Evolutionary conservation across 2,113 vertebrate species (phyloP), one percentile per base, ranked within the genome.

Genomic region (Pampusana beccarii): DNA sequence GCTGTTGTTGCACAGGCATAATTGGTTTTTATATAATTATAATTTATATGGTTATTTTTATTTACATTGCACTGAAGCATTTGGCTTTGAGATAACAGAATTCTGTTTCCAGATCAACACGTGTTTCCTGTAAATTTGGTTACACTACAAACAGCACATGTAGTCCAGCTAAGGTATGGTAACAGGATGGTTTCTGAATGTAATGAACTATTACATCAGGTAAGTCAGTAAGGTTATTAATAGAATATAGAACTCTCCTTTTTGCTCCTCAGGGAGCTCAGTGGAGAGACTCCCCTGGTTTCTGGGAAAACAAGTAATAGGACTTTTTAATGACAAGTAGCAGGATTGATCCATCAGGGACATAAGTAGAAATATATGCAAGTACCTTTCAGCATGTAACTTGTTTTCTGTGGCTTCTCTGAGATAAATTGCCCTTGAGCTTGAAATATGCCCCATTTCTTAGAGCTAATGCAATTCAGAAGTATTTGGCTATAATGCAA

Each of bases 21-120:
- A 48, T 44, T 81, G 9, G 16, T 86, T 86, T 78, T 67, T 0
- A 0, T 48, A 5, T 48, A 1, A 0, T 33, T 48, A 4, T 34
- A 1, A 16, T 29, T 69, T 44, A 8, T 65, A 10, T 72, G 69
- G 28, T 61, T 82, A 18, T 64, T 88, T 60, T 86, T 62, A 12
- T 87, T 93, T 80, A 4, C 16, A 4, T 60, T 6, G 8, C 8
- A 2, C 15, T 58, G 23, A 33, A 86, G 29, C 54, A 18, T 23
- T 62, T 46, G 51, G 51, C 29, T 81, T 60, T 75, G 38, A 44
- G 61, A 19, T 46, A 54, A 29, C 5, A 48, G 16, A 78, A 20
- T 42, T 93, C 13, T 79, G 12, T 58, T 74, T 71, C 24, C 48
- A 40, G 17, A 67, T 67, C 10, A 25, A 53, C 38, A 84, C 29